Percentiles rank a stretch among this genome's conserved stretches.
These are phyloP conservation scores for Cantharis rufa DNA, from an alignment of 2,888 invertebrate genomes.

Conservation along the genomic window DNA sequence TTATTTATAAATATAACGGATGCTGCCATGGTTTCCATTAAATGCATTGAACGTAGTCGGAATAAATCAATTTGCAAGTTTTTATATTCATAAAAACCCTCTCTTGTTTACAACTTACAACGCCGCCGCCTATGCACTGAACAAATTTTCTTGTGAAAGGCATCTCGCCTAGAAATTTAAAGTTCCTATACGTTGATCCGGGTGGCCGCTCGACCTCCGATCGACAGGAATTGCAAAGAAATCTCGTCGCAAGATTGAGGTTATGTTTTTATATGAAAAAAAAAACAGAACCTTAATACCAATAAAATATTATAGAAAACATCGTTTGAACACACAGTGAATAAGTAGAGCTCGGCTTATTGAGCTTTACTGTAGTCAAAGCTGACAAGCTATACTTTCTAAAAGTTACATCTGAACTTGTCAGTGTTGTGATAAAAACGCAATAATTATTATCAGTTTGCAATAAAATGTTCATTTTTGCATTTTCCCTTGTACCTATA, in stretches of 20 bases:
- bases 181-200: neutral
- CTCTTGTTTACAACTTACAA: too few species aligned
- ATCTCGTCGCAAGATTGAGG: neutral
- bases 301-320: neutral
- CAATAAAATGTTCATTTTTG: too few species aligned
- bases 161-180: neutral
- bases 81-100: neutral
- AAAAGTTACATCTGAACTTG: neutral
- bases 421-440: neutral
- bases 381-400: neutral
- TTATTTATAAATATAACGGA: neutral
- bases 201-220: neutral
- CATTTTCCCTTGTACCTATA: too few species aligned
- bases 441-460: neutral
- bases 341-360: neutral
- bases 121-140: too few species aligned
- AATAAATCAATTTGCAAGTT: too few species aligned
- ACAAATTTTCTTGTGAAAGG: neutral
- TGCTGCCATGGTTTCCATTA: neutral
- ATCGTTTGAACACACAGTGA: neutral
- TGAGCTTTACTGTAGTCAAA: neutral
- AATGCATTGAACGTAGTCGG: too few species aligned
- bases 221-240: neutral
- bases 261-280: neutral
- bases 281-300: neutral